Percentiles rank a stretch among this genome's conserved stretches.
phyloP scores from a whole-genome alignment of 2,888 invertebrate genomes.

The Trachelus iudaicus region DNA sequence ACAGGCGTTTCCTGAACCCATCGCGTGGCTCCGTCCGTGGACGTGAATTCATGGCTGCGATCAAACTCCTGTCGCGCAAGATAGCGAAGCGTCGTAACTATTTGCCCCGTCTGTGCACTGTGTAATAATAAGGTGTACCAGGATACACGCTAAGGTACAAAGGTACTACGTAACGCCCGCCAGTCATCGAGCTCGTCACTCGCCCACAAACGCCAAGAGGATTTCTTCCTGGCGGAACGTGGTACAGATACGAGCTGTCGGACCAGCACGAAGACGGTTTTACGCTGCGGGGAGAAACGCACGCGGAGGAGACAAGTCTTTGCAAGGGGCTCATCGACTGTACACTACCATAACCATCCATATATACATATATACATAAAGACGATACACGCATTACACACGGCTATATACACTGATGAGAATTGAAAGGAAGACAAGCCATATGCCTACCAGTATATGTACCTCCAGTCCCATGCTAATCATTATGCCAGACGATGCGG shows the following conservation, averaged over 20 bases:
- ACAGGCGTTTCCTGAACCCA: conserved; percentile 10
- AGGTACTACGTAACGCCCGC: conserved; percentile 48
- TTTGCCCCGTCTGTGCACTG: conserved; percentile 25
- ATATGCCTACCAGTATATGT: conserved; percentile 23
- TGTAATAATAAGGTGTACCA: conserved; percentile 47
- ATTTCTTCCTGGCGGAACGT: conserved; percentile 44
- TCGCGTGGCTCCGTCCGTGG: conserved; percentile 27
- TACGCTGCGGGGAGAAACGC: conserved; percentile 19
- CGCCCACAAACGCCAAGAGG: conserved; percentile 52
- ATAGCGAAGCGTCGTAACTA: conserved; percentile 45
- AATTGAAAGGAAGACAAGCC: background rate
- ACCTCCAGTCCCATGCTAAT: conserved; percentile 32
- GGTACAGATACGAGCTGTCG: conserved; percentile 55
- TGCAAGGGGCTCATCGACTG: background rate
- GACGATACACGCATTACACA: background rate
- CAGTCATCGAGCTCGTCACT: conserved; percentile 54
- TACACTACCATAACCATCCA: background rate
- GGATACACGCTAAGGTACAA: conserved; percentile 36
- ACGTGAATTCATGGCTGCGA: conserved; percentile 48
- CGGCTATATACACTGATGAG: background rate
- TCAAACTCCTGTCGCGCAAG: conserved; percentile 41
- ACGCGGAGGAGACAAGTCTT: background rate
- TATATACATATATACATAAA: background rate
- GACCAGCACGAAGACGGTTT: conserved; percentile 46
- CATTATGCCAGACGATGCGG: conserved; percentile 42